phyloP scores from a whole-genome alignment of 2,797 vertebrate species.

The Pterois miles region DNA sequence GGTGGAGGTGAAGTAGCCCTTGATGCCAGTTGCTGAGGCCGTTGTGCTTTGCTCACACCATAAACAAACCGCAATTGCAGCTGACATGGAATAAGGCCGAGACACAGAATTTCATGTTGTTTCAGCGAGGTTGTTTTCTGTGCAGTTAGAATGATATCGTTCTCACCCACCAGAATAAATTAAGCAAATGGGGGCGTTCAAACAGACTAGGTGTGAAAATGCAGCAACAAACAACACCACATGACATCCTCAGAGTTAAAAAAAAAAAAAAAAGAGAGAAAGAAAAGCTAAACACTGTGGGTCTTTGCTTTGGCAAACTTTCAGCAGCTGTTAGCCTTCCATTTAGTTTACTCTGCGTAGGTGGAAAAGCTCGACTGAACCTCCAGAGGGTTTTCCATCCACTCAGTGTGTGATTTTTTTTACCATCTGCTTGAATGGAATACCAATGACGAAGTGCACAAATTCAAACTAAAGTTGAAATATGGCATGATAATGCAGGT shows the following conservation, averaged over 20 bases:
- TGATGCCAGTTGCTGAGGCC: neutral
- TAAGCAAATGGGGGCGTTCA: neutral
- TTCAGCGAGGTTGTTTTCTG: neutral
- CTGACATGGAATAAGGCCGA: neutral
- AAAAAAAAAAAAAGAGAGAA: neutral
- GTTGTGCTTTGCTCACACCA: neutral
- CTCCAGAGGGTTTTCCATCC: constrained; percentile 14
- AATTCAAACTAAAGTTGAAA: neutral
- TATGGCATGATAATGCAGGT: neutral
- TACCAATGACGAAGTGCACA: neutral
- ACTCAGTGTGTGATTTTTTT: neutral
- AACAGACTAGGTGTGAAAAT: constrained; percentile 5
- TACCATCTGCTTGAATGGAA: constrained; percentile 37
- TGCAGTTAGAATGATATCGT: neutral
- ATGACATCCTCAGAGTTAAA: neutral
- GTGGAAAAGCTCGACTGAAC: constrained; percentile 23
- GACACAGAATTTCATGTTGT: neutral
- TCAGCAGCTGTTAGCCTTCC: constrained; percentile 23
- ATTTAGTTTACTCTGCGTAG: constrained; percentile 33
- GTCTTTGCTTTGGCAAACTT: constrained; percentile 18
- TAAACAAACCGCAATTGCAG: neutral
- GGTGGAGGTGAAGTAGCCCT: neutral
- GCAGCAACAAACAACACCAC: neutral
- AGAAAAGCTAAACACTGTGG: neutral
- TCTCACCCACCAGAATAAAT: constrained; percentile 28